Percentiles rank a stretch among this genome's conserved stretches.
Evolutionary conservation across 2,888 invertebrate species (phyloP).

Genomic region (Meteorus colon): DNA sequence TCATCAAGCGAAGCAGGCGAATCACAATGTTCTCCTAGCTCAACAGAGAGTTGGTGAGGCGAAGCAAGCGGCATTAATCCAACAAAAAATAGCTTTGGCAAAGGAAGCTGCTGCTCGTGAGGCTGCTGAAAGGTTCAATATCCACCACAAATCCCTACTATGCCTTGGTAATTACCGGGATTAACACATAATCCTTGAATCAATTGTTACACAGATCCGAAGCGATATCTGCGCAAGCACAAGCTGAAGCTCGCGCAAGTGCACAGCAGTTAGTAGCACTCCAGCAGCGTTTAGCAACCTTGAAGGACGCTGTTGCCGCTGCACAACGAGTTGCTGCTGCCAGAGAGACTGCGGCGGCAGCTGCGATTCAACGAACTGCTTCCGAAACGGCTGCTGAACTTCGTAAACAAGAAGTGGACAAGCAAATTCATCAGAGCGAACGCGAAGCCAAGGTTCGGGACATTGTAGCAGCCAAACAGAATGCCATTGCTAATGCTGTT

Average conservation of each 20-base stretch:
- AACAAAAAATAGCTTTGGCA: conserved; percentile 83
- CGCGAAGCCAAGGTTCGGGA: conserved; percentile 70
- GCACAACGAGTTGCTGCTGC: conserved; percentile 83
- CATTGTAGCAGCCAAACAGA: conserved; percentile 68
- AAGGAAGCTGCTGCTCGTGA: conserved; percentile 81
- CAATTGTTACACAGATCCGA: conserved; percentile 59
- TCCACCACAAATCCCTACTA: background rate
- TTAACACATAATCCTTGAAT: background rate
- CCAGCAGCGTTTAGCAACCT: conserved; percentile 81
- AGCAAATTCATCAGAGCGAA: conserved; percentile 68
- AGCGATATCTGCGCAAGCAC: conserved; percentile 67
- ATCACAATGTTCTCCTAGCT: conserved; percentile 81
- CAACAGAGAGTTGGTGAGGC: conserved; percentile 84
- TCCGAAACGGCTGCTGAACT: conserved; percentile 82
- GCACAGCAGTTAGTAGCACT: conserved; percentile 78
- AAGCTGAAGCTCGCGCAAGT: conserved; percentile 68
- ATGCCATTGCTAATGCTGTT: conserved; percentile 67
- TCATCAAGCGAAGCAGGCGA: conserved; percentile 84
- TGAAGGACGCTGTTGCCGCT: conserved; percentile 82
- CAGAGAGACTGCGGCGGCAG: conserved; percentile 83
- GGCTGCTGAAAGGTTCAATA: conserved; percentile 63
- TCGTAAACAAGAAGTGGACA: conserved; percentile 75
- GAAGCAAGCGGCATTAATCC: conserved; percentile 82
- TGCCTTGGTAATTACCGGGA: too few species aligned
- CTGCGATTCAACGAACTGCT: conserved; percentile 82